Percentiles rank a stretch among this genome's conserved stretches.
These are phyloP conservation scores for Brachylomia viminalis DNA, from an alignment of 2,888 invertebrate species.

Conservation along the genomic window DNA sequence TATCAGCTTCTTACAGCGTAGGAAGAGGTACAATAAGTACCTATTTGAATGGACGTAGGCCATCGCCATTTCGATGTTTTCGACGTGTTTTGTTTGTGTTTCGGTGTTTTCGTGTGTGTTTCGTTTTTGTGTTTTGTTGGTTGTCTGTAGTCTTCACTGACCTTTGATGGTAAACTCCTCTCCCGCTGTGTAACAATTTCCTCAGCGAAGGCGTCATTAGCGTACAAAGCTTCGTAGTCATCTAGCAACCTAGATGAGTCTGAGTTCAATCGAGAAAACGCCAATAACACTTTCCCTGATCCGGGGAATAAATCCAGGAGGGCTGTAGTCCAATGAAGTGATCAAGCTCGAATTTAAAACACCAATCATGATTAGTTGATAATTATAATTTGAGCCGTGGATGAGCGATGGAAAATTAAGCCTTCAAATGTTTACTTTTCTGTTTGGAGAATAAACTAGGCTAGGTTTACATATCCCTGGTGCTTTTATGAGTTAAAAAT, in stretches of 20 bases:
- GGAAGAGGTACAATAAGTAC: background rate
- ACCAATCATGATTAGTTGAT: background rate
- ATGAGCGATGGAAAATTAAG: constrained; percentile 3
- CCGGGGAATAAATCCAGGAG: background rate
- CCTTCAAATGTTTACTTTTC: constrained; percentile 17
- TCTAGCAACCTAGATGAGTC: background rate
- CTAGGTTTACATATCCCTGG: constrained; percentile 28
- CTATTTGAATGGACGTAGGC: background rate
- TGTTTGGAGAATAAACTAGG: constrained; percentile 35
- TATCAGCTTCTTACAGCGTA: constrained; percentile 17
- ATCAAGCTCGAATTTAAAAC: background rate
- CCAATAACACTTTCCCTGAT: background rate
- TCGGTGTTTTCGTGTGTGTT: too few species aligned
- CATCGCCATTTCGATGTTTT: background rate
- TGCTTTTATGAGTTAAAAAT: constrained; percentile 23
- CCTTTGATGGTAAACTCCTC: background rate
- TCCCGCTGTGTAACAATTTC: background rate
- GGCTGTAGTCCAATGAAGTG: background rate
- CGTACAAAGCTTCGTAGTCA: background rate
- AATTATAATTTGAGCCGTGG: background rate
- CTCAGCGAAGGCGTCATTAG: background rate
- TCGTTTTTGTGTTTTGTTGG: too few species aligned
- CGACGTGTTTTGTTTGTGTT: background rate
- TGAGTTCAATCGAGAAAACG: too few species aligned
- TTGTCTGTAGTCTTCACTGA: background rate